Evolutionary conservation across 2,797 vertebrate genomes (phyloP), one percentile per base, ranked within the genome.

Genomic region (Helostoma temminkii): DNA sequence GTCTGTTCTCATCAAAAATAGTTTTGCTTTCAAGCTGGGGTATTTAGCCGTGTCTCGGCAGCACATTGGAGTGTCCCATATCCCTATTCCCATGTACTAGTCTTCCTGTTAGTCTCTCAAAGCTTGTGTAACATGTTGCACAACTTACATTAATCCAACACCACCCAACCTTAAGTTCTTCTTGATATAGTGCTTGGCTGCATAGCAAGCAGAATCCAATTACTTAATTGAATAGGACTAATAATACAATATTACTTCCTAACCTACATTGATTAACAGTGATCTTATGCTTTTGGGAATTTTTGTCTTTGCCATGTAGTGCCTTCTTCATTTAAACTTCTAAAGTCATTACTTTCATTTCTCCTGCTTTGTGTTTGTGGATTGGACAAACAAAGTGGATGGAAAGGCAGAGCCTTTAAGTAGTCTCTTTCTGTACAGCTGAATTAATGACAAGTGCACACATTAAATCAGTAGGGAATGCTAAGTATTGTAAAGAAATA

Each of bases 221-320:
- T 92, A 90, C 86, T 82, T 89, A 91, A 93, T 93, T 87, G 89
- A 87, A 90, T 85, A 76, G 69, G 74, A 86, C 86, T 89, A 91
- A 91, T 92, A 92, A 92, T 92, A 91, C 88, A 92, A 85, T 88
- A 89, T 91, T 87, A 89, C 90, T 87, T 91, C n/a, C 68, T 63
- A 76, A 73, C 68, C 59, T 86, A 89, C 92, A 74, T 59, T 80
- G 91, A 93, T 93, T 94, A 92, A 81, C 86, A 90, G 76, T 57
- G 91, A 91, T 92, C 83, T 82, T 37, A 41, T 85, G 82, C 87
- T 90, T 84, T 82, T 71, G 72, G 76, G 83, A 86, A 83, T 88
- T 62, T 76, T 87, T 74, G 79, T 78, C 73, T 86, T 83, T 84
- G 84, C 75, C 79, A 61, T 66, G 75, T 74, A 75, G 81, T 76